These are phyloP conservation scores for Drosophila ananassae DNA, from an alignment of 1,140 invertebrate species.

Conservation along the genomic window DNA sequence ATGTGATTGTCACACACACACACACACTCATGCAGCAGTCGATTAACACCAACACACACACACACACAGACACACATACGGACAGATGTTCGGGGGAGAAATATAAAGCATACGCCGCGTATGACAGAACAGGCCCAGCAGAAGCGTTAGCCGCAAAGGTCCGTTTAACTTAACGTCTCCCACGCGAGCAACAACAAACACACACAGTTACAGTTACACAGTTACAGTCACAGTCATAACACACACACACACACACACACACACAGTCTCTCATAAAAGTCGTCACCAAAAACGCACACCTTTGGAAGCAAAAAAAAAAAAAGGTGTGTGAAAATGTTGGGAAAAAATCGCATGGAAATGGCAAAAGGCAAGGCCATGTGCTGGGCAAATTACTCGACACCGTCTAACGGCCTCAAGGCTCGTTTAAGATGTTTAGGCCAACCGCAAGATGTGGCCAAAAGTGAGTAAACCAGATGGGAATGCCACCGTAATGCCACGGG, in stretches of 20 bases:
- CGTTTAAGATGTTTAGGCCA: slow-evolving; percentile 37
- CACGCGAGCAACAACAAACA: slow-evolving; percentile 43
- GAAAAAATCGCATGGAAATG: no score
- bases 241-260: not conserved
- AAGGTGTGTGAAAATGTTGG: no score
- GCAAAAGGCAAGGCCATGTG: slow-evolving; percentile 27
- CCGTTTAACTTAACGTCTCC: slow-evolving; percentile 72
- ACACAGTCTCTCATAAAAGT: slow-evolving; percentile 38
- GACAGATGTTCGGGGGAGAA: slow-evolving; percentile 2
- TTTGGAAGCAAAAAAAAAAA: not conserved
- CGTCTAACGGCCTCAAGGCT: slow-evolving; percentile 35
- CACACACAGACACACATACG: slow-evolving; percentile 13
- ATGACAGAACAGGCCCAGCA: slow-evolving; percentile 41
- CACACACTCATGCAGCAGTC: slow-evolving; percentile 28
- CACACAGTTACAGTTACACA: not conserved
- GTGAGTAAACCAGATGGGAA: slow-evolving; percentile 26
- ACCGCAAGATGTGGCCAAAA: slow-evolving; percentile 39
- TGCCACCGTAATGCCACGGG: not conserved
- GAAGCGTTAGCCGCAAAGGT: slow-evolving; percentile 67
- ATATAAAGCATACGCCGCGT: slow-evolving; percentile 54
- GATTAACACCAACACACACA: slow-evolving; percentile 61
- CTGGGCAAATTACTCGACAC: slow-evolving; percentile 37
- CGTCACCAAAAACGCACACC: slow-evolving; percentile 27
- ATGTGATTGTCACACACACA: slow-evolving; percentile 64
- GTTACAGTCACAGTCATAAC: not conserved